Evolutionary conservation across 2,888 invertebrate genomes (phyloP).

Genomic region (Meandrusa payeni): DNA sequence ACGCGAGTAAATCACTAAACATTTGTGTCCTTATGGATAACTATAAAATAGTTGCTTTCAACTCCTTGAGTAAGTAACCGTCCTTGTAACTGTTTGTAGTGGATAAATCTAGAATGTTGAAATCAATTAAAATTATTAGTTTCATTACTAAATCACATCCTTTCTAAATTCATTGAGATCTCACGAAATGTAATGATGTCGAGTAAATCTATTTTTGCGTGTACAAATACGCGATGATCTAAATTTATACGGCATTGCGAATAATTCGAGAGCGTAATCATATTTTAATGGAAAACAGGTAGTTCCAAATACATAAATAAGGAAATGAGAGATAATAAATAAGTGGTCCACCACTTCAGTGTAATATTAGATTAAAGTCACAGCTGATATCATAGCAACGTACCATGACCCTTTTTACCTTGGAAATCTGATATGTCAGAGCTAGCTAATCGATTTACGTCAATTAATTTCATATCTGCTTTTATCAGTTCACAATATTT

Average conservation of each 20-base stretch:
- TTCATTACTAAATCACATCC: neutral
- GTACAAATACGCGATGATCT: slow-evolving; percentile 30
- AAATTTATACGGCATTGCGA: slow-evolving; percentile 25
- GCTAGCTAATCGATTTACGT: neutral
- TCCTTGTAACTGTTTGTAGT: slow-evolving; percentile 15
- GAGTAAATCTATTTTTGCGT: slow-evolving; percentile 35
- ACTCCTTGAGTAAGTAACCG: slow-evolving; percentile 57
- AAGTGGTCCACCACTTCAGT: no score
- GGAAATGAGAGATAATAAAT: no score
- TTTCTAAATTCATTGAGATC: slow-evolving; percentile 7
- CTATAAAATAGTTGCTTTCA: slow-evolving; percentile 60
- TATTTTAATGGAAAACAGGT: no score
- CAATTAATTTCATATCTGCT: neutral
- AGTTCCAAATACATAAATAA: no score
- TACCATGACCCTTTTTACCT: slow-evolving; percentile 4
- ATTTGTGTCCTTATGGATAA: slow-evolving; percentile 47
- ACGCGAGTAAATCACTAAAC: slow-evolving; percentile 27
- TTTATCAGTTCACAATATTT: neutral
- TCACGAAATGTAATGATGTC: slow-evolving; percentile 21
- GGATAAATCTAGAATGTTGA: neutral
- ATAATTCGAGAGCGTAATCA: no score
- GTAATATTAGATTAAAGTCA: no score
- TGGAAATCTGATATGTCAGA: neutral
- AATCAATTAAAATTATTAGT: neutral
- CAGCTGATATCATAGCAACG: no score